Base-by-base conservation (phyloP, 2,113 vertebrate genomes). In the Leucosticte australis region DNA sequence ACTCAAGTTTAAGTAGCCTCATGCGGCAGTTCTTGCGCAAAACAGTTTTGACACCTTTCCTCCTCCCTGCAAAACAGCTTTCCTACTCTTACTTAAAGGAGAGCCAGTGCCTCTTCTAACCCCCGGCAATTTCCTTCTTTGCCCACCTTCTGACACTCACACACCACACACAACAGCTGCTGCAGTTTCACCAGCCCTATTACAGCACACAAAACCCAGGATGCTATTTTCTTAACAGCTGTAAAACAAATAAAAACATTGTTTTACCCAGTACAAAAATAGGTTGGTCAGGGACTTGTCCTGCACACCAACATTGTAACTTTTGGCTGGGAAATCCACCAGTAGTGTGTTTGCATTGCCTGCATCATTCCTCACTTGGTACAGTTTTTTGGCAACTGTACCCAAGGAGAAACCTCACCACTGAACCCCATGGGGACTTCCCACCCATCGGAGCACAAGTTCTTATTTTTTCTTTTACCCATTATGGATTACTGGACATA, bases 281-380 rank as follows among this genome's bases (percentile, higher is more conserved):
- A 73, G 23, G 26, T 30, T 27, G 31, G 33, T n/a, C 62, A 64
- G 26, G 20, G 28, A 79, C n/a, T 64, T 39, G 15, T 13, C n/a
- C 57, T 44, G 74, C 39, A 50, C 11, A 57, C 6, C 3, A 2
- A 47, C 7, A 26, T 7, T 20, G 13, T 18, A 21, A 28, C n/a
- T 73, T 68, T 13, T 8, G 16, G 35, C 22, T 16, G 13, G 77
- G 37, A 90, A 31, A n/a, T 11, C 44, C 71, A 55, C 4, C 23
- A 74, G 19, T 0, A 33, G 23, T 1, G 15, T 11, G 8, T 30
- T 37, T 49, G 8, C 2, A 2, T 8, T 41, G 33, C 59, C 46
- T 30, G 47, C n/a, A 69, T 39, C 41, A 50, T 8, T 37, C 28
- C 44, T 47, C 47, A 26, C 26, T 28, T 19, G 6, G 31, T 9